A percentile compares a stretch with the other conserved stretches of the same genome.
Conservation (phyloP, 1,140 invertebrate species). For the Cyclina sinensis region DNA sequence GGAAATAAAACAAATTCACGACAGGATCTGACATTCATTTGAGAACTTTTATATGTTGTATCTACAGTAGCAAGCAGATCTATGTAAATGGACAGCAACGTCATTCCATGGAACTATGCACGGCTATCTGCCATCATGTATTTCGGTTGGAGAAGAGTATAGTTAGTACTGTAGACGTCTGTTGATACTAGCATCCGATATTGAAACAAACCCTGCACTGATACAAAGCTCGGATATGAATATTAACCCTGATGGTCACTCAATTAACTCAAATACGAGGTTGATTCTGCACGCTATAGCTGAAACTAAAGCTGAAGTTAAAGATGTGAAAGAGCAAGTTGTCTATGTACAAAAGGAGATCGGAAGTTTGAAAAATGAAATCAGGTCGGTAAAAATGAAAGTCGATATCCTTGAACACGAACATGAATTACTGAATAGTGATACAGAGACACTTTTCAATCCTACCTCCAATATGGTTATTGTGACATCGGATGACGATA, state of each 20-base stretch:
- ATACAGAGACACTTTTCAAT: not conserved
- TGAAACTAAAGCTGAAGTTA: slow-evolving; percentile 27
- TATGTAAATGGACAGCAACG: not conserved
- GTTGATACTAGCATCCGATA: too few relatives aligned
- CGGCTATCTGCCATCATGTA: not conserved
- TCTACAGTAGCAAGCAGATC: not conserved
- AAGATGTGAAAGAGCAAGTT: slow-evolving; percentile 13
- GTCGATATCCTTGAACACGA: not conserved
- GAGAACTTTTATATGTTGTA: not conserved
- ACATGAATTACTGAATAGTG: not conserved
- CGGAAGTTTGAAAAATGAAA: slow-evolving; percentile 8
- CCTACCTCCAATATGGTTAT: not conserved
- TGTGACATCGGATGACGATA: not conserved
- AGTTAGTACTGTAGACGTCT: not conserved
- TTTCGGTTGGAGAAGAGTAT: slow-evolving; percentile 1
- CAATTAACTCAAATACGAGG: not conserved
- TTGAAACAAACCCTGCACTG: too few relatives aligned
- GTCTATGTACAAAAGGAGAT: not conserved
- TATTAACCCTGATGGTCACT: too few relatives aligned
- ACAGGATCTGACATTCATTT: slow-evolving; percentile 18
- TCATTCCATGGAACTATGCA: not conserved
- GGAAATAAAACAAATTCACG: slow-evolving; percentile 27
- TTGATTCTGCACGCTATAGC: slow-evolving; percentile 35
- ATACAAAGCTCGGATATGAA: not conserved
- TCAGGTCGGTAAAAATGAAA: not conserved